Base-by-base conservation (phyloP, 1,140 invertebrate genomes). In the Pseudomyrmex cubaensis region DNA sequence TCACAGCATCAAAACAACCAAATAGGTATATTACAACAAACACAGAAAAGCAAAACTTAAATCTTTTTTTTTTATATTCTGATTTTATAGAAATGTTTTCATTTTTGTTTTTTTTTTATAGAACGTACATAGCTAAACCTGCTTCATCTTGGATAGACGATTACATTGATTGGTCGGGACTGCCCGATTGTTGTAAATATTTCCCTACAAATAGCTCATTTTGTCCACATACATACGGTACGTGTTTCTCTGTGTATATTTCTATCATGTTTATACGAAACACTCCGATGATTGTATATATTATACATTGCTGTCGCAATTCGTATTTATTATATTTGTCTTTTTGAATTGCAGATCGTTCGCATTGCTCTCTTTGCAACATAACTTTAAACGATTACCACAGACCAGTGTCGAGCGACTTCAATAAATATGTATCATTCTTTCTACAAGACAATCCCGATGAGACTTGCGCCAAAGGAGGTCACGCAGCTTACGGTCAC, bases 101-200 rank as follows among this genome's bases (percentile, higher is more conserved):
- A 7, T 9, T 54, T 63, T 72, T 62, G 12, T 61, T 84, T 9
- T 85, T 82, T 84, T 83, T 91, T 86, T 88, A 73, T 74, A 97
- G 96, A 76, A 97, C 98, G 0, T 98, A 97, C 86, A 97, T 99
- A 85, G 98, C 98, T 0, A 96, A 97, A 86, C 96, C 97, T n/a
- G 96, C 98, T 1, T 96, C 97, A 15, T 98, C 98, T 56, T 99
- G 99, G 99, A 91, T 99, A 61, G 99, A 99, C 92, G 99, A 99
- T 94, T 99, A 99, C 93, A 96, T 99, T 87, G 97, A 98, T 94
- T 99, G 99, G 99, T 93, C 96, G 1, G 89, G 95, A 9, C 46
- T 91, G 1, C 64, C 83, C 54, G 86, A 86, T 9, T 98, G 97
- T 90, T 97, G 96, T 90, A 96, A 95, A 91, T 95, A 95, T 78